Conservation (phyloP, 2,888 invertebrate species). For the Chelonus formosanus region DNA sequence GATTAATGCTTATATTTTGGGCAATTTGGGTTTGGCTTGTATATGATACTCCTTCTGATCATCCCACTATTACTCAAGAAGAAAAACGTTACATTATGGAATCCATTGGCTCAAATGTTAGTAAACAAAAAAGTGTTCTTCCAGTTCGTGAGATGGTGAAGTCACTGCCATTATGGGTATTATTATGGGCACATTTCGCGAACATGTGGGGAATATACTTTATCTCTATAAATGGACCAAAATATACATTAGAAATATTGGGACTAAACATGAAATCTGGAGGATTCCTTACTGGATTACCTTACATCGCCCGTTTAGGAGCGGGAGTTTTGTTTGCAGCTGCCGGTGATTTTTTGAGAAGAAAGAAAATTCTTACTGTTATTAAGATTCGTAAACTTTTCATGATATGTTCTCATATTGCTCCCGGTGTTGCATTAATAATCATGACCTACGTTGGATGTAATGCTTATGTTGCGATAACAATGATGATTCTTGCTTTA, state of each 20-base stretch:
- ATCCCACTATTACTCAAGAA: constrained; percentile 71
- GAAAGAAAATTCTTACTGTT: constrained; percentile 66
- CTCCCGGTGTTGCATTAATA: constrained; percentile 68
- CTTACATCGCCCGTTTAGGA: constrained; percentile 76
- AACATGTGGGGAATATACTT: constrained; percentile 85
- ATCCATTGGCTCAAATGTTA: constrained; percentile 56
- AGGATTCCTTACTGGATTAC: constrained; percentile 77
- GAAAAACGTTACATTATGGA: constrained; percentile 72
- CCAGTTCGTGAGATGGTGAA: constrained; percentile 72
- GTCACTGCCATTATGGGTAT: constrained; percentile 76
- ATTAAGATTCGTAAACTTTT: constrained; percentile 56
- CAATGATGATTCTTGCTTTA: constrained; percentile 56
- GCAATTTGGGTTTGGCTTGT: constrained; percentile 73
- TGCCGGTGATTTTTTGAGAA: constrained; percentile 74
- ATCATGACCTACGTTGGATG: constrained; percentile 59
- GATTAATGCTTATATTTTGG: constrained; percentile 70
- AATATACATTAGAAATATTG: constrained; percentile 77
- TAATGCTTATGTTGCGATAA: constrained; percentile 50
- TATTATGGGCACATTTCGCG: constrained; percentile 77
- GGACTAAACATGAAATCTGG: constrained; percentile 77
- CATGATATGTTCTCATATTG: constrained; percentile 60
- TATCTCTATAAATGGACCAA: constrained; percentile 80
- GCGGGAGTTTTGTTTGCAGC: constrained; percentile 77
- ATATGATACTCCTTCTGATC: constrained; percentile 73
- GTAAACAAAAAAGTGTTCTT: constrained; percentile 64